These are phyloP conservation scores for Tigriopus japonicus DNA, from an alignment of 1,140 invertebrate genomes.

Conservation along the genomic window DNA sequence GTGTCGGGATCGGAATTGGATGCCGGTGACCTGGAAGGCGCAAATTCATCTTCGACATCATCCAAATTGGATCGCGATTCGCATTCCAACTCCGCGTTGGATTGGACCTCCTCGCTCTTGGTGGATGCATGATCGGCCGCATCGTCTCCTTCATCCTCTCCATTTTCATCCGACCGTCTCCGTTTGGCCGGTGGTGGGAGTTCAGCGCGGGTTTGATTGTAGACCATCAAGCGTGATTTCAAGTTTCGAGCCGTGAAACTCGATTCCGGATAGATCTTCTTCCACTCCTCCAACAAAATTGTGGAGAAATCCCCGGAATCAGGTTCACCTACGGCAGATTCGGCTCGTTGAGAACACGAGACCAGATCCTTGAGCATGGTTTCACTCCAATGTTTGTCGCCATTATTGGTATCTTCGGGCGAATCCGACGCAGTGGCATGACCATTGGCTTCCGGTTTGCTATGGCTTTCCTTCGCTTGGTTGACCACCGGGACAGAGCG, in stretches of 20 bases:
- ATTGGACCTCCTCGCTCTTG: no score
- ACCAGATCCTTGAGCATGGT: not conserved
- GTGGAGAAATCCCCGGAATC: not conserved
- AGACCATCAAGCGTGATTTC: not conserved
- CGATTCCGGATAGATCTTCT: conserved; percentile 6
- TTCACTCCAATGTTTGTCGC: not conserved
- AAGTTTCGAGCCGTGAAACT: not conserved
- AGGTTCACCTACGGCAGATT: not conserved
- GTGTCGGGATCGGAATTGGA: no score
- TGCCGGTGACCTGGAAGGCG: not conserved
- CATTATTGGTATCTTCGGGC: not conserved
- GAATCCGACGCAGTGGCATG: not conserved
- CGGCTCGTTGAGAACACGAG: not conserved
- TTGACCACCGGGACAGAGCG: not conserved
- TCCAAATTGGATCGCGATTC: no score
- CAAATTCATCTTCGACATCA: not conserved
- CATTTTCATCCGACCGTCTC: not conserved
- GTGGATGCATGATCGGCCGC: no score
- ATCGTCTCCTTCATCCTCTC: no score
- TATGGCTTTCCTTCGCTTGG: not conserved
- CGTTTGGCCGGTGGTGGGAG: not conserved
- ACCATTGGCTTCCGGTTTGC: not conserved
- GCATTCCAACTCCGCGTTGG: no score
- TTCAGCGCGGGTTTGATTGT: not conserved
- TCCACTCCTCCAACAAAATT: not conserved